Base-by-base conservation (phyloP, 37 sponge, comb jelly and placozoan species). In the Tethya wilhelma region DNA sequence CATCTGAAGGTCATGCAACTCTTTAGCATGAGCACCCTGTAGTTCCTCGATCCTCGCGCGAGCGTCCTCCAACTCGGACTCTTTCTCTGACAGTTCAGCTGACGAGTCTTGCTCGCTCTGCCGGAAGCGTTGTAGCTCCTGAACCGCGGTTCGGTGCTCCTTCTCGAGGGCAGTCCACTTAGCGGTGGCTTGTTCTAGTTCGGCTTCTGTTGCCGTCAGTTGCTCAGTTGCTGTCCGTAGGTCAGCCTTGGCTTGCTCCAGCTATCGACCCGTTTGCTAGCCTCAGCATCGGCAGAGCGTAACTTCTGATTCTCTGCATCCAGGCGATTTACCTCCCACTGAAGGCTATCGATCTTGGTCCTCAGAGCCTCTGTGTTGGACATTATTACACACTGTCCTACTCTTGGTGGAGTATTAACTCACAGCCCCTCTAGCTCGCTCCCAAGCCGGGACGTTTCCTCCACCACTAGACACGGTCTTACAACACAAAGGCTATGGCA, bases 241-340 rank as follows among this genome's bases (percentile, higher is more conserved):
- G 5, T 67, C 69, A 32, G 23, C 28, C 67, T 26, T 79, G 4
- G 34, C 37, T 34, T 33, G 64, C 49, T 62, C 64, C 9, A 79
- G 41, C 43, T 66, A 68, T 62, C 66, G 19, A 38, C 46, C 43
- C 46, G 26, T 22, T 34, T 12, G 14, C 69, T 32, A 12, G 23
- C 44, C 2, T 80, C 49, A 4, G 68, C 37, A 12, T 78, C 17
- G 25, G 38, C 44, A 1, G 28, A 26, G 22, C 75, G 31, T 29
- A 58, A 59, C 59, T 9, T 74, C 40, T 30, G 55, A 38, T 57
- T 74, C 23, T 74, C 75, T 5, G 36, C 38, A 3, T 57, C 59
- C 37, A 74, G 75, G 3, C 38, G n/a, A 3, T 53, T 9, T 8
- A 57, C 9, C 42, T 74, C 56, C 36, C 28, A 30, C 23, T 28